Evolutionary conservation across 2,797 vertebrate genomes (phyloP), one percentile per base, ranked within the genome.

Genomic region (Varecia variegata): DNA sequence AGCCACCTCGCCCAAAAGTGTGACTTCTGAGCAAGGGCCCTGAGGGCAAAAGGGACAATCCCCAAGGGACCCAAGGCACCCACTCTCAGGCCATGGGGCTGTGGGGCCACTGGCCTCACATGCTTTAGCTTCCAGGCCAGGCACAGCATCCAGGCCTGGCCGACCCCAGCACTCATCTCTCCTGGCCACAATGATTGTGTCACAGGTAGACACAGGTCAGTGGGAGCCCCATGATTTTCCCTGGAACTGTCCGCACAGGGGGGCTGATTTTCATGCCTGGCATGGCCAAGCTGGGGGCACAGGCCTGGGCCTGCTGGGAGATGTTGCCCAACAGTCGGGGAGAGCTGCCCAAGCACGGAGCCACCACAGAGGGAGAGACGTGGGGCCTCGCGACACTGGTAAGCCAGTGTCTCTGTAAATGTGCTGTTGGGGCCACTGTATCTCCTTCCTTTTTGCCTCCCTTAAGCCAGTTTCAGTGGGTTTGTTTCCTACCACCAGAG

Each of bases 321-420:
- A 43, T 3, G 45, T 3, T 27, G n/a, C 30, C 62, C 32, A 25
- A 3, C 3, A 47, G 91, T 15, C 21, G 5, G 32, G 30, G 21
- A 50, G 54, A 40, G 43, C 54, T 54, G 38, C n/a, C 35, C 4
- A 30, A 79, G 67, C 30, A 25, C 0, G 15, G 25, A 23, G 32
- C 47, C 77, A 4, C 9, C 13, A 0, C 2, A 1, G 17, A 35
- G 81, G 40, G 15, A 35, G 12, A 43, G 23, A 27, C 50, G 3
- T 0, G 3, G n/a, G 27, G 5, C 25, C 38, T 54, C 0, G 0
- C 3, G 68, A 65, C 47, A 3, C 20, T 1, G 5, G 10, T 20
- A 32, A 21, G 30, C 18, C 70, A 35, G 62, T n/a, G 27, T 94
- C 4, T 18, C 47, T 30, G 4, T 0, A 23, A 27, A 43, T 2